Evolutionary conservation across 2,888 invertebrate species (phyloP), one percentile per base, ranked within the genome.

Genomic region (Monopis laevigella): DNA sequence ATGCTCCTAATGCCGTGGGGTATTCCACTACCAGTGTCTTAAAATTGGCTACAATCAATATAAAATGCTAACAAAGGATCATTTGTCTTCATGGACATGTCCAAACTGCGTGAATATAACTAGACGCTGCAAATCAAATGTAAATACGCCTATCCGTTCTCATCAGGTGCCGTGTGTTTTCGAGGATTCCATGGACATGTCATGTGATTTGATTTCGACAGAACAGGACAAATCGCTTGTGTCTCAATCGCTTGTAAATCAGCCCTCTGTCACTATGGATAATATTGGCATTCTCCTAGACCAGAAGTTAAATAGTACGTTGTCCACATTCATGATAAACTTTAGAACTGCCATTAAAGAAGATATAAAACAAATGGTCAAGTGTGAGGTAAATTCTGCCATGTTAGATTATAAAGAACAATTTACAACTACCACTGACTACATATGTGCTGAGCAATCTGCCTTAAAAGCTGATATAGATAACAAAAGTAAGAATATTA

Each of bases 401-500:
- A 11, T 29, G 11, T 11, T 5, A n/a, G 7, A 7, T 11, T 11
- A 8, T 6, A 29, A 29, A 11, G 12, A 6, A 8, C 7, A 29
- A 5, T 29, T 29, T 29, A 29, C 29, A 7, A n/a, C 29, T 11
- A 32, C 32, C 5, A 32, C 32, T 6, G 32, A 32, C 32, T 32
- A 4, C 16, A 14, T 32, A 14, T 14, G 13, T 32, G 32, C 32
- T n/a, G 32, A 32, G n/a, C 32, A 32, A 11, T 4, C 16, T 11
- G 16, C 13, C 4, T 6, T 45, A 13, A 42, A 42, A 17, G 11
- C 18, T 3, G 8, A 34, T 17, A 45, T 45, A 8, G 12, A 17
- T 10, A 28, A 43, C 16, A 41, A 40, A 32, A 16, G 21, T 18
- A 3, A 42, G 4, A 35, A 2, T 1, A 45, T 45, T 3, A 13